phyloP scores from a whole-genome alignment of 2,797 vertebrate species.

The Ctenochaetus hawaiiensis region DNA sequence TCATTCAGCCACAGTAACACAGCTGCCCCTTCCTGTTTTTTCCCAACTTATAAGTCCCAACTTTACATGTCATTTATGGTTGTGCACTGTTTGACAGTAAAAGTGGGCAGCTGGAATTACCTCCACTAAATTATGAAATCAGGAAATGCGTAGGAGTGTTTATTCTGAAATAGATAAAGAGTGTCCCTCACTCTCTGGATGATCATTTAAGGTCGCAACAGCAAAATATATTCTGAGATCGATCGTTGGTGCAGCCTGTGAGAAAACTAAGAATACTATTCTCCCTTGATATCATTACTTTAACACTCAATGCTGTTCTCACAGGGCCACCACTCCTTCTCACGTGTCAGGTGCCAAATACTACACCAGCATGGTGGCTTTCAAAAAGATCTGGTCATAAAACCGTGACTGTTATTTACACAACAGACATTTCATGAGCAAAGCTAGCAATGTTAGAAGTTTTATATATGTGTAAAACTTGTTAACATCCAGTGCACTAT shows the following conservation, averaged over 20 bases:
- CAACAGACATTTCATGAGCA: background rate
- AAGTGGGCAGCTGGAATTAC: background rate
- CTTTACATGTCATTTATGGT: background rate
- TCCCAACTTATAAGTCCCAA: background rate
- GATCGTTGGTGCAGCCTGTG: background rate
- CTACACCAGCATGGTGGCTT: background rate
- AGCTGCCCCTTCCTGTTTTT: no score
- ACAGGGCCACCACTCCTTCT: background rate
- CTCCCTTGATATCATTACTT: background rate
- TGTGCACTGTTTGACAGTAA: background rate
- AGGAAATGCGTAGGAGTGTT: background rate
- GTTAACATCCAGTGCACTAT: conserved; percentile 1
- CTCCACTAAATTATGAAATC: background rate
- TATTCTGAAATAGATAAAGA: background rate
- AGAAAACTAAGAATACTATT: background rate
- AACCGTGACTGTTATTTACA: background rate
- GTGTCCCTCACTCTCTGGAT: background rate
- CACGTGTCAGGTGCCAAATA: background rate
- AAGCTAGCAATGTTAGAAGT: background rate
- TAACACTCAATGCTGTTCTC: background rate
- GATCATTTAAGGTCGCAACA: background rate
- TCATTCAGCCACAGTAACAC: background rate
- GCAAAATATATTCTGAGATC: background rate
- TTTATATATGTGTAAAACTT: background rate
- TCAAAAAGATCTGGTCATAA: background rate